Base-by-base conservation (phyloP, 2,888 invertebrate species). In the Strigamia maritima region DNA sequence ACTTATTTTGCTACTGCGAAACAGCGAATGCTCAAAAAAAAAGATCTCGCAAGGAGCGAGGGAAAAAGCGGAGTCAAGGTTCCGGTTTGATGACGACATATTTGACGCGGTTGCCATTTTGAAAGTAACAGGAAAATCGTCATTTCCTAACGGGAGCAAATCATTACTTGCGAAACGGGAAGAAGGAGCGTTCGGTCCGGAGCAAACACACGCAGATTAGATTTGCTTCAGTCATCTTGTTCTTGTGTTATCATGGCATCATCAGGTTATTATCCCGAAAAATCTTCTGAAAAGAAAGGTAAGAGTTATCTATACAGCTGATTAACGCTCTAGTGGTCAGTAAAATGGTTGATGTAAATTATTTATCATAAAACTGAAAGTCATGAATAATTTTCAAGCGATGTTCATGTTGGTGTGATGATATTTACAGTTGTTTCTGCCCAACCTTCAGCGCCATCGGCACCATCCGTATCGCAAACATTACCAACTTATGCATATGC, bases 251-350 rank as follows among this genome's bases (percentile, higher is more conserved):
- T 38, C 24, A 79, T 79, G 79, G 79, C 79, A 79, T 74, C 79
- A 28, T 79, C 35, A 24, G 79, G 79, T 70, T 70, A 65, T 16
- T 31, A 31, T 31, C 24, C 79, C 19, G 79, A 79, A 31, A 79
- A 79, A 79, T 74, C 78, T 19, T 65, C 28, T 6, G 79, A 79
- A n/a, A 79, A 79, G 70, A 79, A 79, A 79, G 79, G 79, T 79
- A 79, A 24, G 19, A 24, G 19, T 14, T 54, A 26, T 3, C 28
- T 28, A 3, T 6, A 2, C 16, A 70, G 22, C 14, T 70, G 4
- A 49, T 10, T n/a, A 14, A 28, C 28, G 70, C 12, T 70, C 22
- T 54, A 22, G 3, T n/a, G 60, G 60, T 54, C 22, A 54, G n/a
- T 22, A 54, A 54, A n/a, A 19, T 54, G 60, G 22, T 7, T 54